phyloP scores from a whole-genome alignment of 2,888 invertebrate species.

The Asteroscopus sphinx region DNA sequence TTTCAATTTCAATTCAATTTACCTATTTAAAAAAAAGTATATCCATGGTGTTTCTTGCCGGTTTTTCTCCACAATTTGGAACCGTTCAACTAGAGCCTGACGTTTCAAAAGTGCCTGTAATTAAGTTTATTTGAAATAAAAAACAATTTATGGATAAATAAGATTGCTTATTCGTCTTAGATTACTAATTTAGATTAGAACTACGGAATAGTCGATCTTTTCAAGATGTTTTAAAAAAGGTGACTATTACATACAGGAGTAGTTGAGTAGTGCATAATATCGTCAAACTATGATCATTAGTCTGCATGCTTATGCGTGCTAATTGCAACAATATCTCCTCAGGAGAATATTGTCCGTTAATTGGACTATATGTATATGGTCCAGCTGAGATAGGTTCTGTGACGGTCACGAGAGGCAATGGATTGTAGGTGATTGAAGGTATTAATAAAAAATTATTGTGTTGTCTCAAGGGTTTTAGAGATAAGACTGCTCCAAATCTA shows the following conservation, averaged over 20 bases:
- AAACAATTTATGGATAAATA: no score
- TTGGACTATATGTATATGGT: constrained; percentile 10
- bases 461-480: background rate
- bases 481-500: background rate
- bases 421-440: no score
- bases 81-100: no score
- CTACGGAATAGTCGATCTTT: background rate
- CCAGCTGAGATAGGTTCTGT: background rate
- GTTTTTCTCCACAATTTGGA: no score
- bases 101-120: no score
- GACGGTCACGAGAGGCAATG: background rate
- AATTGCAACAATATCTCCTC: constrained; percentile 26
- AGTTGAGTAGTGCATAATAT: constrained; percentile 14
- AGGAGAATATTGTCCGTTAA: constrained; percentile 22
- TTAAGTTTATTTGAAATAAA: no score
- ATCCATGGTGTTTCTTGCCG: no score
- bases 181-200: no score
- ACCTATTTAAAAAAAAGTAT: no score
- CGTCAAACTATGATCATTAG: constrained; percentile 14
- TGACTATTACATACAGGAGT: background rate
- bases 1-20: no score
- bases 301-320: constrained; percentile 12
- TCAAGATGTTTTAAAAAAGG: background rate
- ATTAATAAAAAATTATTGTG: background rate
- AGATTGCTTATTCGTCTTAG: no score